Conservation (phyloP, 2,888 invertebrate species). For the Hyalella azteca region DNA sequence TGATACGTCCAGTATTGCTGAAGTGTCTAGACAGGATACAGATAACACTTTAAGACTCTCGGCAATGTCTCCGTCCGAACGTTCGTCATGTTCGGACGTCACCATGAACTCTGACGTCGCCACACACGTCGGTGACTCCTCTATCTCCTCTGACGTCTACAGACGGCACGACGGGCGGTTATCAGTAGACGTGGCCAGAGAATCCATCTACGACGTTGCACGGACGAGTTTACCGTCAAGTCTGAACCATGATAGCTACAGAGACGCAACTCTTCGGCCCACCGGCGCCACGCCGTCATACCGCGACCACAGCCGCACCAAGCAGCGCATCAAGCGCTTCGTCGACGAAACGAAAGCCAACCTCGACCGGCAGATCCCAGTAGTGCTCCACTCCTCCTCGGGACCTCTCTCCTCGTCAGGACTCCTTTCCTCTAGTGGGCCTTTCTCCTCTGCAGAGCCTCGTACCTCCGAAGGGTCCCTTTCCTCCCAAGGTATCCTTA, state of each 20-base stretch:
- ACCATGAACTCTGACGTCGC: too few relatives aligned
- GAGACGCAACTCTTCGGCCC: conserved; percentile 38
- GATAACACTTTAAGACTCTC: too few relatives aligned
- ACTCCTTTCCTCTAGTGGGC: conserved; percentile 42
- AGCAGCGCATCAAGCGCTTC: conserved; percentile 73
- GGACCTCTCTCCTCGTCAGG: conserved; percentile 60
- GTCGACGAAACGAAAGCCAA: conserved; percentile 78
- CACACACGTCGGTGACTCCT: too few relatives aligned
- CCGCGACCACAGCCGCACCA: conserved; percentile 69
- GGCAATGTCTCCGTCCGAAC: too few relatives aligned
- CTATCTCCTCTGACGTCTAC: not conserved
- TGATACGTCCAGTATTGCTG: too few relatives aligned
- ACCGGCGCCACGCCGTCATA: conserved; percentile 66
- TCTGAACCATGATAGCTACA: conserved; percentile 48
- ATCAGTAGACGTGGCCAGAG: not conserved
- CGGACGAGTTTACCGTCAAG: conserved; percentile 47
- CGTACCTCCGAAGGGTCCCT: not conserved
- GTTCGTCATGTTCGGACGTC: too few relatives aligned
- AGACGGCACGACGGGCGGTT: not conserved
- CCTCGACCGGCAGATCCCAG: conserved; percentile 62
- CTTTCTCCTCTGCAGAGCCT: not conserved
- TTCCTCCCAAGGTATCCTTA: not conserved
- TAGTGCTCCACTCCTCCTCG: conserved; percentile 61
- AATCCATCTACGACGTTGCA: not conserved
- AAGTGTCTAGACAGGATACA: too few relatives aligned